Percentiles rank a stretch among this genome's conserved stretches.
These are phyloP conservation scores for Cherax destructor DNA, from an alignment of 1,140 invertebrate species.

Conservation along the genomic window DNA sequence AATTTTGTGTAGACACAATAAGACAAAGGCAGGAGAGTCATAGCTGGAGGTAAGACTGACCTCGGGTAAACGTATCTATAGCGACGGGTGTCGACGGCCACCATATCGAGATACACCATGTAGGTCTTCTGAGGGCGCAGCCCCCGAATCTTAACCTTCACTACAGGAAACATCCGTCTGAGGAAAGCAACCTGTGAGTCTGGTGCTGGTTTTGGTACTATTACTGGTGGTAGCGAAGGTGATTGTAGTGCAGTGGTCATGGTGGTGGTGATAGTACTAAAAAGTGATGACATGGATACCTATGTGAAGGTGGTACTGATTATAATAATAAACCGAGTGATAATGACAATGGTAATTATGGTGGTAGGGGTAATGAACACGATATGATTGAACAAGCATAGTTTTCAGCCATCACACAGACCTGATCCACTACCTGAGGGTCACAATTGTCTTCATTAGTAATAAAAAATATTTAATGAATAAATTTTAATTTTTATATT, in stretches of 20 bases:
- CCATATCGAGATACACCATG: constrained; percentile 79
- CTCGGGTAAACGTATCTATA: constrained; percentile 80
- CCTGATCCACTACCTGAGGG: no score
- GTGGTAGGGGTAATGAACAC: neutral
- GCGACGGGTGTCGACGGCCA: constrained; percentile 78
- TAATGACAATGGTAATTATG: neutral
- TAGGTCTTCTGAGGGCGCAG: constrained; percentile 77
- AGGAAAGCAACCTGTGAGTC: constrained; percentile 1
- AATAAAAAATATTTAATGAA: no score
- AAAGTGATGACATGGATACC: no score
- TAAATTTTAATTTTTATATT: no score
- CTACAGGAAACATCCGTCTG: constrained; percentile 80
- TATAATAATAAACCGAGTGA: neutral
- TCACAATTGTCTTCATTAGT: no score
- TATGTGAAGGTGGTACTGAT: neutral
- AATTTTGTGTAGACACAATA: no score
- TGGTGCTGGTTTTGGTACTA: neutral
- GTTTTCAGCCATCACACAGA: no score
- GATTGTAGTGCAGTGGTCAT: no score
- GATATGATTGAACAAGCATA: no score
- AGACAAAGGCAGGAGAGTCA: neutral
- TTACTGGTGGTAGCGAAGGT: no score
- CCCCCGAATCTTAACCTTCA: constrained; percentile 78
- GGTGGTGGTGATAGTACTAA: no score
- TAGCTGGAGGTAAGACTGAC: constrained; percentile 67